These are phyloP conservation scores for Bothrops jararaca DNA, from an alignment of 2,113 vertebrate genomes.

Conservation along the genomic window DNA sequence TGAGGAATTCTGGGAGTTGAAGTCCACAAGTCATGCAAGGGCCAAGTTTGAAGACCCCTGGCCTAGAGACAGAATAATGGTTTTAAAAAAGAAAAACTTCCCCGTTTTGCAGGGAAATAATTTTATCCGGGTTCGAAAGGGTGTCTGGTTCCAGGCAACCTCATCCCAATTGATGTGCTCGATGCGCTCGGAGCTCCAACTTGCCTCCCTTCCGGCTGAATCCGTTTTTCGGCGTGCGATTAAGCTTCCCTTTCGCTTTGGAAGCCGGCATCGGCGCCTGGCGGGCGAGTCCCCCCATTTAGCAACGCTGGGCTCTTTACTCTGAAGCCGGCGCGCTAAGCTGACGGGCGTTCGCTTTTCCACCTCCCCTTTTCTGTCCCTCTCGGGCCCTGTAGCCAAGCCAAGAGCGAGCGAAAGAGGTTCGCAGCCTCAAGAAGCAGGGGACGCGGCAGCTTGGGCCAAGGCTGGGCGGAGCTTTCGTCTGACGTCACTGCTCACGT, in stretches of 20 bases:
- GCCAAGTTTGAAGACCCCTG: no score
- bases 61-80: not conserved
- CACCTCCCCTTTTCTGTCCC: fast-evolving
- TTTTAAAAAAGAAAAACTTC: not conserved
- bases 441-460: no score
- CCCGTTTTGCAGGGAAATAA: not conserved
- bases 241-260: fast-evolving
- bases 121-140: not conserved
- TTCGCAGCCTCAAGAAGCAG: fast-evolving
- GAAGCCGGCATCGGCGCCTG: not conserved
- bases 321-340: no score
- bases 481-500: not conserved
- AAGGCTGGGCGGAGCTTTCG: not conserved
- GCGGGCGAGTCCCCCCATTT: fast-evolving
- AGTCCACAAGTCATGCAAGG: no score
- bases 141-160: not conserved
- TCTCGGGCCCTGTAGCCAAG: not conserved
- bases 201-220: not conserved
- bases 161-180: not conserved
- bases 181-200: not conserved
- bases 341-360: not conserved
- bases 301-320: not conserved
- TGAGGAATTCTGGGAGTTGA: no score
- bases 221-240: not conserved
- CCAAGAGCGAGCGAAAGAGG: not conserved